Base-by-base conservation (phyloP, 1,140 invertebrate genomes). In the Danaus melanippus region DNA sequence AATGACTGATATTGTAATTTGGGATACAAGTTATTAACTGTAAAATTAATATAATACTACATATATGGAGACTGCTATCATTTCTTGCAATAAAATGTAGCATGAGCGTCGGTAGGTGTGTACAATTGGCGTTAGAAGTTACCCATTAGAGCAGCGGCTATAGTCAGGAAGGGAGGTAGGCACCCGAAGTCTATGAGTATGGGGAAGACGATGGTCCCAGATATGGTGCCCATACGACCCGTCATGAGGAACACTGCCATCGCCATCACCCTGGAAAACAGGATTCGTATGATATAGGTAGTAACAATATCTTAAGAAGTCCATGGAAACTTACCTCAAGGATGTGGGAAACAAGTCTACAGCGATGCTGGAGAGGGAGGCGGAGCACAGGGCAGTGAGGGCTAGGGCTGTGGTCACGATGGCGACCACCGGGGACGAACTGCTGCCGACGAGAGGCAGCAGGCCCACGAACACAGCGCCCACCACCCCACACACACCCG, bases 381-480 rank as follows among this genome's bases (percentile, higher is more conserved):
- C 89, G 2, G 81, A 77, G 56, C 74, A 77, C 3, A 89, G 80
- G 8, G 87, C 84, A 58, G 89, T 89, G 47, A 90, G 57, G 0
- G 90, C 88, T 7, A 90, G 64, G 9, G 87, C 89, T n/a, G 88
- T 68, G 40, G 87, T 87, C 32, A 90, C 88, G 10, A 88, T 56
- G 8, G 57, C 64, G 0, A 66, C 66, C 7, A 88, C 87, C 5
- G 86, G 55, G 9, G 69, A 21, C 0, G 76, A 68, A 67, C 76
- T 68, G 74, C 64, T 66, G 57, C 88, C 78, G 54, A 90, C 64
- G 69, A 81, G 76, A 64, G 90, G 87, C 8, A 89, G 60, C 44
- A 75, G 32, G 1, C 71, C 46, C 2, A 82, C 62, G 50, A 75
- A 53, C 0, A 79, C 17, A 2, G 86, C 87, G 45, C 84, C 79